Base-by-base conservation (phyloP, 2,888 invertebrate genomes). In the Pristionchus maxplancki region DNA sequence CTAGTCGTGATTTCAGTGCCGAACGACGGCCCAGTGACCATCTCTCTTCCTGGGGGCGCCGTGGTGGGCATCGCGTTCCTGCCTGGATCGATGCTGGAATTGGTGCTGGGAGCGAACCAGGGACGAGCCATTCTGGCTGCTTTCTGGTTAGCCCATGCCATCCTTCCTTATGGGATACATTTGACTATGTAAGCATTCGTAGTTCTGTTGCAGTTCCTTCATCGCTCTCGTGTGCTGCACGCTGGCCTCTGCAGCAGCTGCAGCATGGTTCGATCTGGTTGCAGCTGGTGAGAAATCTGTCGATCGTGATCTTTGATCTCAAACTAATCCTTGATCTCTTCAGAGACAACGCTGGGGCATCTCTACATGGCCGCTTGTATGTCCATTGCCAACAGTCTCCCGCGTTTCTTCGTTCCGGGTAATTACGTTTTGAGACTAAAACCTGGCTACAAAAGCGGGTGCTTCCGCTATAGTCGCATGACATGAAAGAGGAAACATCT, bases 201-300 rank as follows among this genome's bases (percentile, higher is more conserved):
- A n/a, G n/a, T n/a, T n/a, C n/a, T n/a, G n/a, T n/a, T n/a, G n/a
- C 62, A 62, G 62, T 62, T 62, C 62, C 62, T 62, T 28, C 62
- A 13, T 62, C 62, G 28, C 13, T 28, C 62, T 62, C 62, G 28
- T 62, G 28, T 28, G 28, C 62, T 28, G 62, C 62, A 62, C 62
- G 8, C 28, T 62, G 28, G 62, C 28, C 8, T n/a, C 62, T 62
- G 62, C 62, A 28, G 62, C 62, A 62, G 62, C 28, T 28, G 62
- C 62, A n/a, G 62, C 62, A 6, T 62, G 28, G 6, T 28, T 62
- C 62, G 62, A 62, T 6, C 62, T 62, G 62, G 28, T 62, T 28
- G 62, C 62, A 6, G 28, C 28, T 28, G 62, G 62, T 62, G 28
- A 62, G 28, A n/a, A 28, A 6, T 8, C 8, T 62, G 5, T 5